A percentile compares a stretch with the other conserved stretches of the same genome.
phyloP scores from a whole-genome alignment of 2,888 invertebrate species.

The Hirtodrosophila alboralis region DNA sequence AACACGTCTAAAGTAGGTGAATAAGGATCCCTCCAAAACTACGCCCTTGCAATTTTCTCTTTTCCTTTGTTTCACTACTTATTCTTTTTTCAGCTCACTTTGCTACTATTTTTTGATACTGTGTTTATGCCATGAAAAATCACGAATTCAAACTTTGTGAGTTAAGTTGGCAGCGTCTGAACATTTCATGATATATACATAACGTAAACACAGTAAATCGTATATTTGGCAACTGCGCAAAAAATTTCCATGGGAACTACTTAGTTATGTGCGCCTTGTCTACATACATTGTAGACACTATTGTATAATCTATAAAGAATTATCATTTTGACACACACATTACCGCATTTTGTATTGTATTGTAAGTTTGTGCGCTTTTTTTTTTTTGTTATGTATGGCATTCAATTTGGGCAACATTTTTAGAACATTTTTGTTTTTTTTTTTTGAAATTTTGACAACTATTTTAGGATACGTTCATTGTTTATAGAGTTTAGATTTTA shows the following conservation, averaged over 20 bases:
- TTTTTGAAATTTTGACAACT: conserved; percentile 27
- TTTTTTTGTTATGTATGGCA: conserved; percentile 40
- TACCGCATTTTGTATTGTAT: conserved; percentile 36
- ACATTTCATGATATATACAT: no score
- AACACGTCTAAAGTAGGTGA: no score
- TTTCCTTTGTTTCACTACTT: conserved; percentile 2
- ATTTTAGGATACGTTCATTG: conserved; percentile 9
- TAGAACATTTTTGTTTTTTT: no score
- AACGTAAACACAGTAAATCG: no score
- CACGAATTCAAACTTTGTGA: no score
- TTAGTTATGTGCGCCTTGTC: conserved; percentile 50
- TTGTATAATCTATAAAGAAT: conserved; percentile 24
- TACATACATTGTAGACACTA: conserved; percentile 39
- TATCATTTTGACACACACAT: conserved; percentile 63
- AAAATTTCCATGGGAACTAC: conserved; percentile 42
- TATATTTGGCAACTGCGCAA: conserved; percentile 45
- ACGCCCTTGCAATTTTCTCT: no score
- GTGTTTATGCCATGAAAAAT: no score
- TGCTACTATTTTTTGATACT: conserved; percentile 9
- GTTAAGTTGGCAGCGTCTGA: no score
- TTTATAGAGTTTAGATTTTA: conserved; percentile 1
- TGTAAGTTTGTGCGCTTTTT: conserved; percentile 48
- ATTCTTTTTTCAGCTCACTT: conserved; percentile 1
- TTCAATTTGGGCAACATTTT: conserved; percentile 25
- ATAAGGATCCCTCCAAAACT: no score